phyloP scores from a whole-genome alignment of 2,113 vertebrate species.

The Sprattus sprattus region DNA sequence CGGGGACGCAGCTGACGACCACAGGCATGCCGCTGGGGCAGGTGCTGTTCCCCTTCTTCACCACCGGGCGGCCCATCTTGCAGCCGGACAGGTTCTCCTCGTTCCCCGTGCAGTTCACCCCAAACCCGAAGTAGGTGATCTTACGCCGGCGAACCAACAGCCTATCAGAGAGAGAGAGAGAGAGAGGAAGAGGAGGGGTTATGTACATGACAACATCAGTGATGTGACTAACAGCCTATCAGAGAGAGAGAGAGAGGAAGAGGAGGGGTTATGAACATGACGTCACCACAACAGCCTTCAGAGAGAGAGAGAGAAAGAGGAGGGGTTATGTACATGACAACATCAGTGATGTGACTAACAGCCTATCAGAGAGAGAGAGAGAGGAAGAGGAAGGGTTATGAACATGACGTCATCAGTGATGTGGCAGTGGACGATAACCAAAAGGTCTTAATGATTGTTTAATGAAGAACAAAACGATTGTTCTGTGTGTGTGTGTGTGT shows the following conservation, averaged over 20 bases:
- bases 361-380: too few species aligned
- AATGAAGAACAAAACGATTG: too few species aligned
- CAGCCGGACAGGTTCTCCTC: slow-evolving; percentile 86
- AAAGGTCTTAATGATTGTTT: too few species aligned
- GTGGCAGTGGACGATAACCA: too few species aligned
- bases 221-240: too few species aligned
- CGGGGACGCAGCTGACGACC: slow-evolving; percentile 88
- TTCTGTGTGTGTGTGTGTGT: too few species aligned
- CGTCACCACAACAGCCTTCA: too few species aligned
- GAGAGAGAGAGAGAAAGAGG: background rate
- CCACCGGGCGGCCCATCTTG: slow-evolving; percentile 69
- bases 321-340: background rate
- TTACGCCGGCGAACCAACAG: slow-evolving; percentile 80
- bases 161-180: slow-evolving; percentile 58
- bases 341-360: too few species aligned
- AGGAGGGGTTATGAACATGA: too few species aligned
- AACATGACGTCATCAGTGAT: too few species aligned
- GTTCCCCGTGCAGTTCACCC: slow-evolving; percentile 85
- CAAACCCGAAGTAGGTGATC: slow-evolving; percentile 86
- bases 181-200: background rate
- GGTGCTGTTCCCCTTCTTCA: slow-evolving; percentile 69
- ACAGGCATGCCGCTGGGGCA: slow-evolving; percentile 82
- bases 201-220: background rate
- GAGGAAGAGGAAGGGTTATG: too few species aligned
- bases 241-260: too few species aligned